A percentile compares a stretch with the other conserved stretches of the same genome.
phyloP scores from a whole-genome alignment of 2,888 invertebrate species.

The Noctua comes region DNA sequence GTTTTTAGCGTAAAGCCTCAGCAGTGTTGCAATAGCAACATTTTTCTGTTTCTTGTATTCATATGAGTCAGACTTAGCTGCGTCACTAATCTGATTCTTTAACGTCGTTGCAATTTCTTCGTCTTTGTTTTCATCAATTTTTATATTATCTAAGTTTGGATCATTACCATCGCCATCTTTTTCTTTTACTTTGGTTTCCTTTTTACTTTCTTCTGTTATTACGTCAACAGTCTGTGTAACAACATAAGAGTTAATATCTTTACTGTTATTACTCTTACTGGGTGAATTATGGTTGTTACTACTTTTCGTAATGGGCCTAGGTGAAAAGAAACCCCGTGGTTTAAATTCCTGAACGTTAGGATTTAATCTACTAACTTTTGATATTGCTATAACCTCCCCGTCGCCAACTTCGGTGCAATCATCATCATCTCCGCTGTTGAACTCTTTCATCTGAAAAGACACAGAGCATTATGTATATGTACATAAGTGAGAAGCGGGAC shows the following conservation, averaged over 20 bases:
- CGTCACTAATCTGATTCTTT: conserved; percentile 73
- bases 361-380: conserved; percentile 77
- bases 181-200: neutral
- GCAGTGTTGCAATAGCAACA: conserved; percentile 78
- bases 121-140: conserved; percentile 39
- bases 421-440: conserved; percentile 28
- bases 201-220: conserved; percentile 13
- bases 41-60: conserved; percentile 74
- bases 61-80: conserved; percentile 66
- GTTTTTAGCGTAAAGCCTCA: conserved; percentile 72
- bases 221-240: conserved; percentile 36
- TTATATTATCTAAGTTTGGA: neutral
- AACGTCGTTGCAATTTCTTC: conserved; percentile 67
- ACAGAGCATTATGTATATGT: neutral
- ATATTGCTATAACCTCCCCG: conserved; percentile 38
- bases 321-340: conserved; percentile 62
- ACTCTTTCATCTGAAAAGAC: conserved; percentile 64
- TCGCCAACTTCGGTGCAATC: conserved; percentile 9
- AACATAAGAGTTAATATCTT: conserved; percentile 27
- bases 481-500: neutral
- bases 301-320: conserved; percentile 26
- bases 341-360: conserved; percentile 78
- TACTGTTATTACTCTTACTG: neutral
- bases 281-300: neutral
- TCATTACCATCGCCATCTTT: conserved; percentile 5